Evolutionary conservation across 1,140 invertebrate species (phyloP).

Genomic region (Nasonia vitripennis): DNA sequence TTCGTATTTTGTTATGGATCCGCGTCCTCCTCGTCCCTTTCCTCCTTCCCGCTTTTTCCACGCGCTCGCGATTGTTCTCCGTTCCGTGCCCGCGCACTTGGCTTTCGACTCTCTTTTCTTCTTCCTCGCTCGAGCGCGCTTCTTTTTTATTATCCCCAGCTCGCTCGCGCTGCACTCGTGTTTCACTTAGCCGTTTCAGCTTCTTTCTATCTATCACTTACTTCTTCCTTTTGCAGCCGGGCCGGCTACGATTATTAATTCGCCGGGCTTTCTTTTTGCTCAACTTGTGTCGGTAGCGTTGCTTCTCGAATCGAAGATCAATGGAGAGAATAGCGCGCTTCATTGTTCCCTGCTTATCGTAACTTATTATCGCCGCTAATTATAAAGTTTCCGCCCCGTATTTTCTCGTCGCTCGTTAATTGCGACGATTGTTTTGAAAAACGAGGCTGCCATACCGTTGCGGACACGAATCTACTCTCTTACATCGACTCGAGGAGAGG

Average conservation of each 20-base stretch:
- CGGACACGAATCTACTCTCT: background rate
- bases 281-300: background rate
- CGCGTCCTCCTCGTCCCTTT: constrained; percentile 2
- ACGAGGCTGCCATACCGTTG: background rate
- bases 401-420: background rate
- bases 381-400: constrained; percentile 14
- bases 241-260: constrained; percentile 36
- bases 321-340: constrained; percentile 14
- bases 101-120: background rate
- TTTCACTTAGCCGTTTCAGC: constrained; percentile 39
- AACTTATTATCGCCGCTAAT: constrained; percentile 12
- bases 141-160: constrained; percentile 33
- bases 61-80: background rate
- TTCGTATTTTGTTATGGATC: constrained; percentile 49
- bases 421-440: background rate
- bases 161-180: background rate
- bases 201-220: constrained; percentile 42
- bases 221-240: constrained; percentile 1
- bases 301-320: constrained; percentile 3
- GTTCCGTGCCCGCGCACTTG: background rate
- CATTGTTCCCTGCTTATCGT: background rate
- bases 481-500: background rate
- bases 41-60: background rate
- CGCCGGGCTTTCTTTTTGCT: background rate
- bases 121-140: constrained; percentile 13